A percentile compares a stretch with the other conserved stretches of the same genome.
Conservation (phyloP, 2,797 vertebrate genomes). For the Vespertilio murinus region DNA sequence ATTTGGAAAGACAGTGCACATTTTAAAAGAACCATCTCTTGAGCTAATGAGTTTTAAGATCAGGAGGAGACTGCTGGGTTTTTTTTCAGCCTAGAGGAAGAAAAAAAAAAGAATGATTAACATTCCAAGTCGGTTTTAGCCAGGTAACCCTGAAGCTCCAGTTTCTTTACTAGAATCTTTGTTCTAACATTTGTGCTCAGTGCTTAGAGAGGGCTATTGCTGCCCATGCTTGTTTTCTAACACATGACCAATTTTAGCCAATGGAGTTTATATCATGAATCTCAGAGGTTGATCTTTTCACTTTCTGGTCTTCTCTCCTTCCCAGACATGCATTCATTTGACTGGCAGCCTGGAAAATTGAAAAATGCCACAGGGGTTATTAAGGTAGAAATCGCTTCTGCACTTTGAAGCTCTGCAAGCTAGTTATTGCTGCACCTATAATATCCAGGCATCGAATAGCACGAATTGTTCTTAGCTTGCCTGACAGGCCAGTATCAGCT, state of each 20-base stretch:
- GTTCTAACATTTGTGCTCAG: neutral
- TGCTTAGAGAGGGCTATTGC: neutral
- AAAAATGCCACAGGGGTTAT: constrained; percentile 80
- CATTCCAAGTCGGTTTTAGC: neutral
- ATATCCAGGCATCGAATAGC: constrained; percentile 68
- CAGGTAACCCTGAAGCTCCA: neutral
- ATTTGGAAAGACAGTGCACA: neutral
- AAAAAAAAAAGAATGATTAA: constrained; percentile 12
- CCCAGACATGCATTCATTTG: constrained; percentile 79
- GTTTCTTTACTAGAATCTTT: constrained; percentile 35
- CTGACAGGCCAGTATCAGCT: constrained; percentile 38
- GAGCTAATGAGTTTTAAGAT: constrained; percentile 44
- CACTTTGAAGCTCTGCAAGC: constrained; percentile 71
- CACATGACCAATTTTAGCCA: constrained; percentile 69
- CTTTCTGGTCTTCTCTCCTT: constrained; percentile 71
- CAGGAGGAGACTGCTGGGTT: neutral
- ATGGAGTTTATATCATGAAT: constrained; percentile 63
- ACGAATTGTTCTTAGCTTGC: constrained; percentile 64
- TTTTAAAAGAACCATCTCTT: constrained; percentile 39
- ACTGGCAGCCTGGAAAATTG: constrained; percentile 82
- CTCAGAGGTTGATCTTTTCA: constrained; percentile 75
- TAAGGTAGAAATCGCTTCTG: constrained; percentile 73
- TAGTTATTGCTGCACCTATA: constrained; percentile 70
- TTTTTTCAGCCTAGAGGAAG: constrained; percentile 20
- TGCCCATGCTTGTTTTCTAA: constrained; percentile 56